Evolutionary conservation across 2,888 invertebrate species (phyloP), one percentile per base, ranked within the genome.

Genomic region (Aelia acuminata): DNA sequence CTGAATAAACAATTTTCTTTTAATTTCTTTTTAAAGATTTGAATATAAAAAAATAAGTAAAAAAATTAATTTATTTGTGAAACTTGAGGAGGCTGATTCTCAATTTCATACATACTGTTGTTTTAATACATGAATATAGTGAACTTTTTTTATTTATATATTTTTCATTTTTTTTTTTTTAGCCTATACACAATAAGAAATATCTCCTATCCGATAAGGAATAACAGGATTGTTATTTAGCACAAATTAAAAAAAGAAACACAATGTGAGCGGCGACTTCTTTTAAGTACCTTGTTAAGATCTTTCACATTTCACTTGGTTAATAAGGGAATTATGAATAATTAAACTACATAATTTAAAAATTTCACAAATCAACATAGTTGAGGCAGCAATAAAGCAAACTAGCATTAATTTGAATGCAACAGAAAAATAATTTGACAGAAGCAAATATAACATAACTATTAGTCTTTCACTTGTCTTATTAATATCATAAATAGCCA

Each of bases 371-470:
- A 39, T 39, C 80, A 80, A 80, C 80, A 80, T 0, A 43, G 80
- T 47, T 80, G 80, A 80, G 80, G 43, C 80, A 39, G 75, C 75
- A 80, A 47, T 80, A 80, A 80, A 43, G 43, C 80, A 47, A 43
- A 80, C n/a, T 80, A 80, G 43, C 43, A 47, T 80, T 47, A 75
- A 75, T 22, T 43, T 13, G 39, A 47, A 80, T 80, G 80, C 80
- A 80, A 80, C 80, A 47, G 75, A 43, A 80, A 80, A 80, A 80
- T 43, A 80, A 80, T 80, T 43, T 80, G 22, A 80, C 80, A 80
- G 80, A 80, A 80, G 80, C 80, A 80, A 80, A 80, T 80, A n/a
- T 80, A 80, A 80, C 80, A 80, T 80, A 80, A 80, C 80, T 80
- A 80, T 80, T 47, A 80, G 80, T 80, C 43, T 80, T 80, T 80